Percentiles rank a stretch among this genome's conserved stretches.
These are phyloP conservation scores for Jordanella pulchra DNA, from an alignment of 2,797 vertebrate genomes.

Conservation along the genomic window DNA sequence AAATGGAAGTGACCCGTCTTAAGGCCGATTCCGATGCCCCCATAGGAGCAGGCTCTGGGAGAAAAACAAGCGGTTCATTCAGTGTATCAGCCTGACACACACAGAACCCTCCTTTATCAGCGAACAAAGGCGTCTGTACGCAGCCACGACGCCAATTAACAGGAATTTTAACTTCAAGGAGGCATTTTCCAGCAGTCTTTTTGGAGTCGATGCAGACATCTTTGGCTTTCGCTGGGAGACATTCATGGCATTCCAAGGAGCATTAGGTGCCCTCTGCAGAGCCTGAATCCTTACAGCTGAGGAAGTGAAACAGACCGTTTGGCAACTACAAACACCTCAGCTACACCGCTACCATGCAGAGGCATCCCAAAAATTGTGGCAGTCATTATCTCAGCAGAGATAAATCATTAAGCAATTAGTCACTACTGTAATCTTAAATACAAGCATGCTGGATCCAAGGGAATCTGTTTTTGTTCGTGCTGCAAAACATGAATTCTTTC, in stretches of 20 bases:
- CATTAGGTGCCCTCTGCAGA: constrained; percentile 64
- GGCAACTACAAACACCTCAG: constrained; percentile 38
- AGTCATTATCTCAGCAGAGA: neutral
- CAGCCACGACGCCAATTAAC: constrained; percentile 77
- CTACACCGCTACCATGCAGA: neutral
- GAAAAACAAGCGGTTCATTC: constrained; percentile 81
- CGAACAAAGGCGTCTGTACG: constrained; percentile 72
- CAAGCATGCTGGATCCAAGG: constrained; percentile 24
- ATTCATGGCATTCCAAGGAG: constrained; percentile 77
- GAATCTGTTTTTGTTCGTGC: constrained; percentile 4
- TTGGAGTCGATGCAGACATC: constrained; percentile 63
- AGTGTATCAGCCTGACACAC: constrained; percentile 68
- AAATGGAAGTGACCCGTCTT: constrained; percentile 63
- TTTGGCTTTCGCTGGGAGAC: constrained; percentile 66
- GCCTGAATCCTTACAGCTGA: constrained; percentile 44
- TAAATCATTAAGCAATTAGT: constrained; percentile 14
- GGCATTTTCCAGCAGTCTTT: constrained; percentile 75
- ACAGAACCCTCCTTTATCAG: constrained; percentile 70
- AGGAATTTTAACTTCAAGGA: constrained; percentile 70
- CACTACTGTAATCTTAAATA: constrained; percentile 23
- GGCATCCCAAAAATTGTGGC: constrained; percentile 8
- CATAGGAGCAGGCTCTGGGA: constrained; percentile 49
- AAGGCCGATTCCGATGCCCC: constrained; percentile 51
- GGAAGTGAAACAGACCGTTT: constrained; percentile 47
- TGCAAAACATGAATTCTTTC: constrained; percentile 60